phyloP scores from a whole-genome alignment of 2,797 vertebrate species.

The Podarcis siculus region DNA sequence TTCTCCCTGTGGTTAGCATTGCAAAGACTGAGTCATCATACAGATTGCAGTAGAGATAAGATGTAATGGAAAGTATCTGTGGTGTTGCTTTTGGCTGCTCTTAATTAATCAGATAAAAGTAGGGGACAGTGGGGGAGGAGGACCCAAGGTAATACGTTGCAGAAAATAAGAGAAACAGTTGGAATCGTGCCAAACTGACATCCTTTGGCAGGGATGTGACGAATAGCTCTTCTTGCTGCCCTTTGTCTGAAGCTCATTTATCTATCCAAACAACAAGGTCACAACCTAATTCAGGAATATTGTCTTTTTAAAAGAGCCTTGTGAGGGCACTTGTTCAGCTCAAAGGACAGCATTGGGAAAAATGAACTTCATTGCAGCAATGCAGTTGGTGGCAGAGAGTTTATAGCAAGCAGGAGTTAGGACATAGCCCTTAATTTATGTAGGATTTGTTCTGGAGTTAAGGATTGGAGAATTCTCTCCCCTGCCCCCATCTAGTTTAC shows the following conservation, averaged over 20 bases:
- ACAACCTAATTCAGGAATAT: not conserved
- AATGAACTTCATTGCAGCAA: not conserved
- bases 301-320: not conserved
- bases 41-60: not conserved
- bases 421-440: not conserved
- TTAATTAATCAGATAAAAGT: not conserved
- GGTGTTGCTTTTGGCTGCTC: not conserved
- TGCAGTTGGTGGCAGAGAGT: not conserved
- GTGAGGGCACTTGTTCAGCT: not conserved
- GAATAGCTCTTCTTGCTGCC: not conserved
- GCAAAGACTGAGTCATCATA: not conserved
- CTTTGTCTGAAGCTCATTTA: not conserved
- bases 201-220: not conserved
- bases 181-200: not conserved
- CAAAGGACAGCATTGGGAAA: not conserved
- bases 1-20: not conserved
- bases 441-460: not conserved
- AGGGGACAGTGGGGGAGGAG: too few species aligned
- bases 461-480: not conserved
- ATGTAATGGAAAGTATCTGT: not conserved
- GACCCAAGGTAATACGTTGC: not conserved
- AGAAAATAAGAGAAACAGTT: not conserved
- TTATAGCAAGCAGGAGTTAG: not conserved
- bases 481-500: too few species aligned
- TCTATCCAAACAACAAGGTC: constrained; percentile 1